Evolutionary conservation across 2,113 vertebrate species (phyloP).

Genomic region (Cavia aperea): DNA sequence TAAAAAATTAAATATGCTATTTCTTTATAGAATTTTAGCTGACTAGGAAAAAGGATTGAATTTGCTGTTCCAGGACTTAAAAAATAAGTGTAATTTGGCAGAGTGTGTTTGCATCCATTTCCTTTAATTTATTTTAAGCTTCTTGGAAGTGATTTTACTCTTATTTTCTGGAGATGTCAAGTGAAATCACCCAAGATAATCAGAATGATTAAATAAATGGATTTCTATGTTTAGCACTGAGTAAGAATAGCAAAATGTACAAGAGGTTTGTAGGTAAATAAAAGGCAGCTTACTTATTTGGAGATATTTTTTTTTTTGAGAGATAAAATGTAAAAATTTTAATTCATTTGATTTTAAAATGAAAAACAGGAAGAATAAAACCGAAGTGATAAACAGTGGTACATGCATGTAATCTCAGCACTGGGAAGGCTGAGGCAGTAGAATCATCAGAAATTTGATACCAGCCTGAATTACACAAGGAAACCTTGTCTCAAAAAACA

Average conservation of each 20-base stretch:
- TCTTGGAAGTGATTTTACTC: slow-evolving; percentile 20
- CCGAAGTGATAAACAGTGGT: not conserved
- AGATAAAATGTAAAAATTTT: not conserved
- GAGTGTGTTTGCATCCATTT: slow-evolving; percentile 7
- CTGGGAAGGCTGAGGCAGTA: not conserved
- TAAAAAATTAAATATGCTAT: slow-evolving; percentile 14
- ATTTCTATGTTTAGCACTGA: slow-evolving; percentile 30
- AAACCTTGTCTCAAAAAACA: not conserved
- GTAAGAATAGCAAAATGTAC: not conserved
- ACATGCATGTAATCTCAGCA: not conserved
- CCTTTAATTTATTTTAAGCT: slow-evolving; percentile 34
- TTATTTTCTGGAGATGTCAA: slow-evolving; percentile 39
- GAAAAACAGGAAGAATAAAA: not conserved
- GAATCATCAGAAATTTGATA: not conserved
- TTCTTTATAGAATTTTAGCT: slow-evolving; percentile 40
- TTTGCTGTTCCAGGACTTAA: not conserved
- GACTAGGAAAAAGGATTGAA: slow-evolving; percentile 12
- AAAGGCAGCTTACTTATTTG: slow-evolving; percentile 10
- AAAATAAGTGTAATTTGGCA: slow-evolving; percentile 44
- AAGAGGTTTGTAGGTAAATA: not conserved
- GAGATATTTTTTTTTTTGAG: slow-evolving; percentile 19
- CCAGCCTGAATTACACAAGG: not conserved
- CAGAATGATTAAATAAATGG: not conserved
- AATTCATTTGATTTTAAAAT: not conserved
- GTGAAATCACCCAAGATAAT: slow-evolving; percentile 26